A percentile compares a stretch with the other conserved stretches of the same genome.
Conservation (phyloP, 2,113 vertebrate genomes). For the Anolis carolinensis region DNA sequence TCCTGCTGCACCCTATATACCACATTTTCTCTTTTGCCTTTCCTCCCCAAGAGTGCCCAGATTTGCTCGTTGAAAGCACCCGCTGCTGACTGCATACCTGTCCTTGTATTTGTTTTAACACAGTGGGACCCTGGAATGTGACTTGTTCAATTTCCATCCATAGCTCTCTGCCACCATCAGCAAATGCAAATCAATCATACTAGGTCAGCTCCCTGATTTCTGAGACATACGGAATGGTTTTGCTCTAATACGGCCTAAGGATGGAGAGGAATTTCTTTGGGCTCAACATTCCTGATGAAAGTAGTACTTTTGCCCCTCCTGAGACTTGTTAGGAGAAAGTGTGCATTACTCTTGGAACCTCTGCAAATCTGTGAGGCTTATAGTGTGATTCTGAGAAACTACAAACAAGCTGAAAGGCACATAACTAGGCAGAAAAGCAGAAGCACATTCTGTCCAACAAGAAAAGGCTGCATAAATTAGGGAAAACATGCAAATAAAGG, state of each 20-base stretch:
- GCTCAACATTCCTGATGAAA: no score
- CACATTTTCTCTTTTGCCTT: rapidly evolving
- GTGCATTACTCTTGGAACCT: no score
- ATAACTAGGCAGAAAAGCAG: no score
- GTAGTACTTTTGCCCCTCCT: no score
- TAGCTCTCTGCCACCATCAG: not conserved
- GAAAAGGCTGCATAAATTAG: no score
- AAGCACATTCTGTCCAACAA: no score
- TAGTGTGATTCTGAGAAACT: no score
- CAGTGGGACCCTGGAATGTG: rapidly evolving
- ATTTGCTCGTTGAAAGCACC: constrained; percentile 1
- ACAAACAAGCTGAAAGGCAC: no score
- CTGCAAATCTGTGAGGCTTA: no score
- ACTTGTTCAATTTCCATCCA: not conserved
- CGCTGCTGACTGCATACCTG: constrained; percentile 27
- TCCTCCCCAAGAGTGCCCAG: not conserved
- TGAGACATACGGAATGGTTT: not conserved
- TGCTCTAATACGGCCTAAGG: not conserved
- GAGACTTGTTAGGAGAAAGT: no score
- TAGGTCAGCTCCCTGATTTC: not conserved
- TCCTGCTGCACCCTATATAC: not conserved
- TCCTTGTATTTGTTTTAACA: not conserved
- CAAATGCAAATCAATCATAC: not conserved
- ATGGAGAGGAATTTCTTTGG: no score
- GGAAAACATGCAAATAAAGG: no score